These are phyloP conservation scores for Leptogaster cylindrica DNA, from an alignment of 2,888 invertebrate species.

Conservation along the genomic window DNA sequence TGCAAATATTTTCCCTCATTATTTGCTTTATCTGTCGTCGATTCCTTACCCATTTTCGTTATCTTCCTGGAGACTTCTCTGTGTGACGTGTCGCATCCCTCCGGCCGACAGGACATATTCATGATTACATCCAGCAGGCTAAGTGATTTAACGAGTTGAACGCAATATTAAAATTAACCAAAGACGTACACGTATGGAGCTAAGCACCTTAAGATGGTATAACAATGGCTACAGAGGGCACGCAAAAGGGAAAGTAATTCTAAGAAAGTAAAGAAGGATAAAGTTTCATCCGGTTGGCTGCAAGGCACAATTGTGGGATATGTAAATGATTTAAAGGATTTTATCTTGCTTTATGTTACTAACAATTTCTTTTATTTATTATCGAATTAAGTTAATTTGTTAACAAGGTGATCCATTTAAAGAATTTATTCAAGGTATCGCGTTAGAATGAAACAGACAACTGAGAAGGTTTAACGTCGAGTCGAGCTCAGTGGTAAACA, in stretches of 20 bases:
- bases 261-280: constrained; percentile 10
- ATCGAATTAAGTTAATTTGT: too few species aligned
- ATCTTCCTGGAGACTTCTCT: not conserved
- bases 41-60: constrained; percentile 34
- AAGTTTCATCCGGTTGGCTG: constrained; percentile 5
- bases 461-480: too few species aligned
- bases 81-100: constrained; percentile 3
- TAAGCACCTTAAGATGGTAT: constrained; percentile 29
- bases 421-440: too few species aligned
- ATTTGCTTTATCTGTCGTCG: constrained; percentile 48
- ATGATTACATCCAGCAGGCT: constrained; percentile 10
- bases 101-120: not conserved
- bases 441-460: too few species aligned
- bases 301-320: constrained; percentile 23
- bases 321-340: constrained; percentile 30
- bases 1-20: constrained; percentile 53
- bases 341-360: constrained; percentile 20
- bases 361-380: too few species aligned
- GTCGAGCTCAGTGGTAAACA: too few species aligned
- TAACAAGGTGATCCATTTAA: too few species aligned
- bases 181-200: not conserved
- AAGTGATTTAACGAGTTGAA: constrained; percentile 29
- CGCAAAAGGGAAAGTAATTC: constrained; percentile 3
- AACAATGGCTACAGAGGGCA: constrained; percentile 33
- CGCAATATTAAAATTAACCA: constrained; percentile 32